Base-by-base conservation (phyloP, 2,888 invertebrate species). In the Erebia aethiops region DNA sequence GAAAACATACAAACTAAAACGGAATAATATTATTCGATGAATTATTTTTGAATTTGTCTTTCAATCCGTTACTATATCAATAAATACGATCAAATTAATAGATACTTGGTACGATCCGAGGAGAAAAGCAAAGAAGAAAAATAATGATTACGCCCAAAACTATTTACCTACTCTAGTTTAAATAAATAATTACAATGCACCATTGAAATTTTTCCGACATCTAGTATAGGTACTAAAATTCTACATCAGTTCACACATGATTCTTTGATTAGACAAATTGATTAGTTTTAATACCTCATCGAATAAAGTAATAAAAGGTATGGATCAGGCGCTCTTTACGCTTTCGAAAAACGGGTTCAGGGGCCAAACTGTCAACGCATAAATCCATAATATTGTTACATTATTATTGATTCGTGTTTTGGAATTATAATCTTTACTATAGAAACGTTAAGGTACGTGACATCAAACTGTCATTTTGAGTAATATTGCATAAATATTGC, bases 151-250 rank as follows among this genome's bases (percentile, higher is more conserved):
- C 35, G 9, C 18, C 41, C 16, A 41, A 41, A 46, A 41, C 52
- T 41, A 35, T 7, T 35, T 35, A n/a, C n/a, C n/a, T n/a, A 16
- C 54, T 14, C 64, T 41, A 41, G 52, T 41, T 35, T 35, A 52
- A 64, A 64, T 64, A 64, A 64, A 64, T 52, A 64, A 41, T 64
- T 41, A 35, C 1, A n/a, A n/a, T n/a, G n/a, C n/a, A n/a, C n/a
- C n/a, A n/a, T n/a, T n/a, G n/a, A n/a, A n/a, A n/a, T n/a, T n/a
- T n/a, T n/a, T n/a, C n/a, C n/a, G n/a, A n/a, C n/a, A n/a, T n/a
- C n/a, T n/a, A n/a, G n/a, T n/a, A n/a, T n/a, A n/a, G n/a, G n/a
- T n/a, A n/a, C n/a, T n/a, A n/a, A n/a, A n/a, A n/a, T n/a, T n/a
- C n/a, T n/a, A n/a, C n/a, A n/a, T n/a, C n/a, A 21, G 35, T 16